Conservation (phyloP, 2,113 vertebrate genomes). For the Plecturocebus donacophilus region DNA sequence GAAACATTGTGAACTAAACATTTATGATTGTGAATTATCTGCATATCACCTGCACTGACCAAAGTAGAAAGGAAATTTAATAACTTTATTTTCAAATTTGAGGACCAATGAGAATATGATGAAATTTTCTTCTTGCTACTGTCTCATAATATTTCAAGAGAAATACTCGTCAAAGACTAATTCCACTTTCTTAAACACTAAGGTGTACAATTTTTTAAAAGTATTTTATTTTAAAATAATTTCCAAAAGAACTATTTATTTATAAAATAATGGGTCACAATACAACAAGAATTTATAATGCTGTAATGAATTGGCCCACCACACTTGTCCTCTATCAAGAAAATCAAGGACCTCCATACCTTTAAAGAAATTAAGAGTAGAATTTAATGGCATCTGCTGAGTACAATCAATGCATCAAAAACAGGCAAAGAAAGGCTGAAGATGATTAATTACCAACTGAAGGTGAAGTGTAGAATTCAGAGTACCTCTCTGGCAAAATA, state of each 20-base stretch:
- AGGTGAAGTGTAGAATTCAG: background rate
- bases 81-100: background rate
- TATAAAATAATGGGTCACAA: background rate
- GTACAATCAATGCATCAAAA: background rate
- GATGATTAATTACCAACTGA: background rate
- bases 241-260: background rate
- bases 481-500: background rate
- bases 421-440: background rate
- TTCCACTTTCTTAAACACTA: fast-evolving
- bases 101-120: background rate
- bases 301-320: background rate
- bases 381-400: background rate
- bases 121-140: background rate
- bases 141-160: background rate
- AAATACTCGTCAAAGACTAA: background rate
- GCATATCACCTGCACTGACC: background rate
- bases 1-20: background rate
- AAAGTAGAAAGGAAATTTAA: slow-evolving; percentile 29
- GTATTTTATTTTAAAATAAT: background rate
- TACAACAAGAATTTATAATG: background rate
- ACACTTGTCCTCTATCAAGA: background rate
- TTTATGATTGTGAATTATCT: background rate
- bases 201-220: background rate
- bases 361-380: background rate
- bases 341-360: background rate